Evolutionary conservation across 1,140 invertebrate species (phyloP), one percentile per base, ranked within the genome.

Genomic region (Coboldia fuscipes): DNA sequence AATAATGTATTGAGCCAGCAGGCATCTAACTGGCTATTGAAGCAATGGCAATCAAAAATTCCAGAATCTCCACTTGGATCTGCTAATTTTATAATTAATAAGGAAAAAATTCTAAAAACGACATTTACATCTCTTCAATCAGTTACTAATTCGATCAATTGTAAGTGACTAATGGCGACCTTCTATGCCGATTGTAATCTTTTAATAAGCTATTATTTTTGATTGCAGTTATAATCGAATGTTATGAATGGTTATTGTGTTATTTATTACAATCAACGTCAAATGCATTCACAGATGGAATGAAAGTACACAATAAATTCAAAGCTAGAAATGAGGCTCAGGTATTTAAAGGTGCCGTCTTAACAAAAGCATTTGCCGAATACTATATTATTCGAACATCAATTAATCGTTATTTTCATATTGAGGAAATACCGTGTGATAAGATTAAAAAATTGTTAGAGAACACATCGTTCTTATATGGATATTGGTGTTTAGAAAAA

Each of bases 1-100:
- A 93, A 92, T 58, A 90, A 90, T 57, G 85, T 97, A 26, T 61
- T 97, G 5, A 68, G 88, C 8, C 90, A 96, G 50, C 92, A 97
- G 64, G 74, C 86, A 0, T 84, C 79, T 50, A 96, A 96, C 54
- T 86, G 79, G 76, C 58, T 90, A 27, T 46, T 89, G 20, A 64
- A 64, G 22, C 65, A 79, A 44, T 75, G 68, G 63, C 44, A 55
- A 30, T 57, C 55, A 22, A 51, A 61, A 6, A 39, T 61, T 2
- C 46, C 55, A 13, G 60, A 66, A 30, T 69, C 71, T 13, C 74
- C 77, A 1, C 56, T 78, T 10, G 61, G 60, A 13, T 69, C 73
- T 0, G 65, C 68, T 3, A 48, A 58, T 18, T 82, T 81, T 43
- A 43, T 83, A 7, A 47, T 54, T 26, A 43, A 66, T 37, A 53